These are phyloP conservation scores for Arnoldichthys spilopterus DNA, from an alignment of 2,797 vertebrate species.

Conservation along the genomic window DNA sequence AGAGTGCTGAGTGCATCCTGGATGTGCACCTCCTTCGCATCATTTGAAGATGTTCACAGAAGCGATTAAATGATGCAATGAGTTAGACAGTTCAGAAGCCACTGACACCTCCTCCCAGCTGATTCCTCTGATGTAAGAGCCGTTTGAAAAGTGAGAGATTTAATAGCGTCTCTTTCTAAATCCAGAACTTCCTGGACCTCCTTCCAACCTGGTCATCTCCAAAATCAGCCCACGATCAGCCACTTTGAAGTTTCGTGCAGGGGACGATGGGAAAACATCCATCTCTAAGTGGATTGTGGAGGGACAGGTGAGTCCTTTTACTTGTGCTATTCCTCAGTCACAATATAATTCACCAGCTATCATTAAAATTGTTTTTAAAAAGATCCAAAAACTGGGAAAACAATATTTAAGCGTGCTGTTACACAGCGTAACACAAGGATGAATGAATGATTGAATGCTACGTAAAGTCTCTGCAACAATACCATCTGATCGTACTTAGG, in stretches of 20 bases:
- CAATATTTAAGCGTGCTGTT: too few relatives aligned
- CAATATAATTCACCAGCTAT: too few relatives aligned
- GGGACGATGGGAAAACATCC: slow-evolving; percentile 89
- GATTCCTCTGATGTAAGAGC: slow-evolving; percentile 16
- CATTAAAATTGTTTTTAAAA: too few relatives aligned
- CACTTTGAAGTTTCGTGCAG: slow-evolving; percentile 88
- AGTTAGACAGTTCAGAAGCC: slow-evolving; percentile 27
- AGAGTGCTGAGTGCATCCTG: slow-evolving; percentile 26
- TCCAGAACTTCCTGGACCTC: slow-evolving; percentile 91
- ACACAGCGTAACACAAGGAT: too few relatives aligned
- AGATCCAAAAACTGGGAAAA: too few relatives aligned
- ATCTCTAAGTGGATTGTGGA: slow-evolving; percentile 92
- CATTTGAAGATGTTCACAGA: slow-evolving; percentile 27
- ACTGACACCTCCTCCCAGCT: slow-evolving; percentile 9
- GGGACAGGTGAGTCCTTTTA: slow-evolving; percentile 82
- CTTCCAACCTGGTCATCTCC: slow-evolving; percentile 92
- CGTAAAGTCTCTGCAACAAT: too few relatives aligned
- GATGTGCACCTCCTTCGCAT: slow-evolving; percentile 20
- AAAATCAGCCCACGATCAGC: slow-evolving; percentile 95
- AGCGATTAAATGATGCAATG: slow-evolving; percentile 35
- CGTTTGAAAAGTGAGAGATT: slow-evolving; percentile 27
- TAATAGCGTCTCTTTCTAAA: slow-evolving; percentile 22
- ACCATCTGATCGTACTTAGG: too few relatives aligned
- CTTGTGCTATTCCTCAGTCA: too few relatives aligned
- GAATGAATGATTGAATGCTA: too few relatives aligned